These are phyloP conservation scores for Sterna hirundo DNA, from an alignment of 2,113 vertebrate species.

Conservation along the genomic window DNA sequence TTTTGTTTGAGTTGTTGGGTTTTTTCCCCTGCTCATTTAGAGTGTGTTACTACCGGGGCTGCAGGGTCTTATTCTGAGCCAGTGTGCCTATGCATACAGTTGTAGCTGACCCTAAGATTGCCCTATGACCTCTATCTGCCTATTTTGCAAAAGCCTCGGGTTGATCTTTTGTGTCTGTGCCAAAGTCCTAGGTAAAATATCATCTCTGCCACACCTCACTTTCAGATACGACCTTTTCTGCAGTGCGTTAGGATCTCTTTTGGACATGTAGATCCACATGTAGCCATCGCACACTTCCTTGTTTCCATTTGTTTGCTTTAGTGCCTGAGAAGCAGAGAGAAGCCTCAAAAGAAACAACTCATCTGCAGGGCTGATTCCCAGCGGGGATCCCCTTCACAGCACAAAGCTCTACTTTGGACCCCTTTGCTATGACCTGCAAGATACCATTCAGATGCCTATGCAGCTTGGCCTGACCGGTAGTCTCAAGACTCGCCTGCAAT, in stretches of 20 bases:
- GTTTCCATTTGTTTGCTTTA: background rate
- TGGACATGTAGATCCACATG: background rate
- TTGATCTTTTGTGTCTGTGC: background rate
- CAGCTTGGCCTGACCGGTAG: background rate
- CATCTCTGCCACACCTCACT: background rate
- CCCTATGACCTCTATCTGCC: background rate
- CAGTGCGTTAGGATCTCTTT: background rate
- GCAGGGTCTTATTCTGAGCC: background rate
- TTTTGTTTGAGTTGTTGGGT: background rate
- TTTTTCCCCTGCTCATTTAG: background rate
- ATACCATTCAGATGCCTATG: background rate
- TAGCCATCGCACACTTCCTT: background rate
- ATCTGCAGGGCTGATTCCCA: background rate
- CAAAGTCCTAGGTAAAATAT: background rate
- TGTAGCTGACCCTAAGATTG: background rate
- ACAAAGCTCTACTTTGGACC: background rate
- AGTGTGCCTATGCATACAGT: background rate
- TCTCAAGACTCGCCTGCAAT: background rate
- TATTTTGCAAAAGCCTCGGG: background rate
- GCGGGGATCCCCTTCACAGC: background rate
- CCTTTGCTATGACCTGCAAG: background rate
- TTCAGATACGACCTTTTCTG: background rate
- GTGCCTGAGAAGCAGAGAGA: background rate
- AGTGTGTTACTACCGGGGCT: background rate
- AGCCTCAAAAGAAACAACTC: background rate